Evolutionary conservation across 2,888 invertebrate species (phyloP), one percentile per base, ranked within the genome.

Genomic region (Torymus tubicola): DNA sequence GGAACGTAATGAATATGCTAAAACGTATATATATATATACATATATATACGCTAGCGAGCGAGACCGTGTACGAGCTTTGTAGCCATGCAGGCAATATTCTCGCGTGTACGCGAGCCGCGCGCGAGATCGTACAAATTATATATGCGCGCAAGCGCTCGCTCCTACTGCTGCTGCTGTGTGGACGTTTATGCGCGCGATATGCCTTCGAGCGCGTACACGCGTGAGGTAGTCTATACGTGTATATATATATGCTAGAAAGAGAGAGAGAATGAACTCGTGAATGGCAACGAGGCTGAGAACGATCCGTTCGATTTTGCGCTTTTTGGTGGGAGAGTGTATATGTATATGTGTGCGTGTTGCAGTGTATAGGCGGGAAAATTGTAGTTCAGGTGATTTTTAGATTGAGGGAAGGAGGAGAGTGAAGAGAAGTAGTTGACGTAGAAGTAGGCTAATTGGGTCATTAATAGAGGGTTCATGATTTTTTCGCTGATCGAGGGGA

Each of bases 1-100:
- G 87, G 86, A 85, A 86, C 85, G 86, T 88, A 88, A 89, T 89
- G 88, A 89, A 89, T 89, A 89, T 88, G 89, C 88, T 88, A 90
- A 90, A 89, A 88, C 88, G 88, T 87, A 86, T 86, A 86, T 87
- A 87, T n/a, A 14, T 14, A 14, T 8, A 42, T 2, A 3, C 58
- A 58, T n/a, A n/a, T n/a, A 58, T 58, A 58, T 58, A n/a, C 58
- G 8, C 86, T 84, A 24, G 87, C 85, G 84, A 85, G 86, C 87
- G 86, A 86, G 87, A n/a, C n/a, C n/a, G n/a, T n/a, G n/a, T n/a
- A n/a, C n/a, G n/a, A 87, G 87, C 88, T 89, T 89, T 88, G 88
- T 88, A 85, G 86, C 85, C 86, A 87, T 87, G 85, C 86, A 84
- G 87, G 88, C 85, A 87, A 83, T 78, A 67, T 67, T 58, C 67